Base-by-base conservation (phyloP, 92 coral and sea anemone genomes). In the Parazoanthus atlanticus region DNA sequence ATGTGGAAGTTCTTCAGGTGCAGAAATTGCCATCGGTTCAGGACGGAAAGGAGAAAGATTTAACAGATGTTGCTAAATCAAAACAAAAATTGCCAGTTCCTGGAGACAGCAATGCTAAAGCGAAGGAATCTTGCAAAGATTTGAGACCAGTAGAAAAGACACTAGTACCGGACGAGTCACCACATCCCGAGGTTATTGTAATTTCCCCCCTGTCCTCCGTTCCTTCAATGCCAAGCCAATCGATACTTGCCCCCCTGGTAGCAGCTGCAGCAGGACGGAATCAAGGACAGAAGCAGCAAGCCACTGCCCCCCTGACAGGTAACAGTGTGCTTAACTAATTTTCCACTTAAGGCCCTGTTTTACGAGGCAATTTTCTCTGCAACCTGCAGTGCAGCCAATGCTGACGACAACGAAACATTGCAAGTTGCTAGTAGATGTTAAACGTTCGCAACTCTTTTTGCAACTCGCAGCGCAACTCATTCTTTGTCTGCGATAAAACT, bases 201-300 rank as follows among this genome's bases (percentile, higher is more conserved):
- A 29, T 90, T 15, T 56, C 84, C 43, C 89, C 92, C 29, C 74
- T 21, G 74, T 13, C 79, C 7, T 85, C 89, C 13, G 16, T 85
- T 34, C 76, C 67, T 32, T 33, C 81, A 17, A 13, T n/a, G 12
- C 73, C 73, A 49, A 89, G 91, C 38, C 91, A 89, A 76, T 89
- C 91, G 61, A 89, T 89, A 61, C 91, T 89, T 82, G 91, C 70
- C 29, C 88, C 91, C 23, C 73, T 88, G 1, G 31, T 58, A 66
- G 33, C 69, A 32, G 66, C 82, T 31, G 74, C 88, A 89, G 66
- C 31, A 61, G 38, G 67, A 30, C 61, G 12, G 7, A 66, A 26
- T 78, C 71, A 69, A 5, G 49, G 43, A 76, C 31, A 25, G 41
- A 82, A 16, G 56, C 77, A 41, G 29, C 74, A 43, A 84, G 80